Evolutionary conservation across 2,888 invertebrate genomes (phyloP).

Genomic region (Hypolimnas misippus): DNA sequence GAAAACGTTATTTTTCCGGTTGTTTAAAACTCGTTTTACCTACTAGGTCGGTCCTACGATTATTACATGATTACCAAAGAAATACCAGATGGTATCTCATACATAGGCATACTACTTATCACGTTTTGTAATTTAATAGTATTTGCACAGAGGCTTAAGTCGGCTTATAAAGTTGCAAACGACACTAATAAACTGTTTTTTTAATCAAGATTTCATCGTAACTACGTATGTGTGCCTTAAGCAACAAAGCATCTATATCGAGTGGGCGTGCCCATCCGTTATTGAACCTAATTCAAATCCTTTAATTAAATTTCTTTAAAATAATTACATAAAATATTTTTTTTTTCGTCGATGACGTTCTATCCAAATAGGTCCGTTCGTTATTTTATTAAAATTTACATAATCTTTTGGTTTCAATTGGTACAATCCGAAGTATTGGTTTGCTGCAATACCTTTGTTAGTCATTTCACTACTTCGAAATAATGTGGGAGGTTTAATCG

Average conservation of each 20-base stretch:
- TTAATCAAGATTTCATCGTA: slow-evolving; percentile 14
- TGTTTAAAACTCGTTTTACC: slow-evolving; percentile 46
- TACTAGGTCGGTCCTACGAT: not conserved
- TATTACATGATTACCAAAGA: not conserved
- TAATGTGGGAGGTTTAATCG: slow-evolving; percentile 53
- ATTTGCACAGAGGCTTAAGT: not conserved
- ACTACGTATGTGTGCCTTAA: slow-evolving; percentile 7
- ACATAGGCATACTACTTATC: not conserved
- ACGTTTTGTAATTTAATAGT: not conserved
- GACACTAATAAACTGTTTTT: not conserved
- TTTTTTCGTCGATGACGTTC: not conserved
- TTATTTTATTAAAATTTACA: slow-evolving; percentile 2
- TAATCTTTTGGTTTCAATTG: slow-evolving; percentile 6
- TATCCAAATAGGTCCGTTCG: not conserved
- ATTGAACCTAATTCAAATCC: slow-evolving; percentile 12
- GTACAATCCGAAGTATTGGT: slow-evolving; percentile 21
- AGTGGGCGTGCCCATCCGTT: slow-evolving; percentile 22
- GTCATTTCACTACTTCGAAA: slow-evolving; percentile 29
- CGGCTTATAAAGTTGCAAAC: not conserved
- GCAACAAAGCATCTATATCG: slow-evolving; percentile 15
- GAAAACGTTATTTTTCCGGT: slow-evolving; percentile 81
- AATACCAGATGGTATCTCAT: not conserved
- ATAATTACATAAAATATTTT: not conserved
- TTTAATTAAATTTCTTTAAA: slow-evolving; percentile 20
- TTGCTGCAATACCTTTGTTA: slow-evolving; percentile 11